Base-by-base conservation (phyloP, 2,113 vertebrate genomes). In the Crotophaga sulcirostris region DNA sequence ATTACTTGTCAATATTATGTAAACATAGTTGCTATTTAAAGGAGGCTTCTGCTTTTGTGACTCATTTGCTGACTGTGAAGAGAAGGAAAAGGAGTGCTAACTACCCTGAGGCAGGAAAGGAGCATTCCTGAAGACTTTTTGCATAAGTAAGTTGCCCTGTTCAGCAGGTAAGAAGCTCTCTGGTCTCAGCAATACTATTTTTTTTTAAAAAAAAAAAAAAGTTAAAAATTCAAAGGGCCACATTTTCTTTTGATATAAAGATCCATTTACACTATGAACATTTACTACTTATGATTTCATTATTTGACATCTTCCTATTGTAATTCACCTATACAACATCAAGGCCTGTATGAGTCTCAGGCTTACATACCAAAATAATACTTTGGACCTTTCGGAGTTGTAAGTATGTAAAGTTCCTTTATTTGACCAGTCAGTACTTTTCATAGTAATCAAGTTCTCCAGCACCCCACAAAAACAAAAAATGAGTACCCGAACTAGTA, bases 1-100 rank as follows among this genome's bases (percentile, higher is more conserved):
- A 33, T 68, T 89, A 83, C 89, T 93, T 84, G 92, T 55, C 69
- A 47, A 9, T 67, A 47, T 83, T 93, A 93, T 84, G 91, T 94
- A 85, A 94, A 95, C 77, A 52, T 7, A 45, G 88, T 25, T 90
- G 74, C 67, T 84, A 63, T 91, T 82, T 51, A 84, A 78, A 69
- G 44, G 66, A 78, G 49, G 49, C 47, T 89, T 94, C 60, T 4
- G 4, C 80, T 93, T 84, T 52, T 67, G 26, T 75, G 81, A 84
- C 56, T 83, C 26, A 68, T 77, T 73, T 40, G 40, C 83, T 87
- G 60, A 55, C 79, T 63, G 49, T 0, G 78, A 58, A 55, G 79
- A 83, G 75, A 84, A 47, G 13, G 55, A 20, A 76, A 87, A 86
- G 82, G 79, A 92, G 36, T 10, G 62, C 44, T 87, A 55, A 51